These are phyloP conservation scores for Naja naja DNA, from an alignment of 2,113 vertebrate genomes.

Conservation along the genomic window DNA sequence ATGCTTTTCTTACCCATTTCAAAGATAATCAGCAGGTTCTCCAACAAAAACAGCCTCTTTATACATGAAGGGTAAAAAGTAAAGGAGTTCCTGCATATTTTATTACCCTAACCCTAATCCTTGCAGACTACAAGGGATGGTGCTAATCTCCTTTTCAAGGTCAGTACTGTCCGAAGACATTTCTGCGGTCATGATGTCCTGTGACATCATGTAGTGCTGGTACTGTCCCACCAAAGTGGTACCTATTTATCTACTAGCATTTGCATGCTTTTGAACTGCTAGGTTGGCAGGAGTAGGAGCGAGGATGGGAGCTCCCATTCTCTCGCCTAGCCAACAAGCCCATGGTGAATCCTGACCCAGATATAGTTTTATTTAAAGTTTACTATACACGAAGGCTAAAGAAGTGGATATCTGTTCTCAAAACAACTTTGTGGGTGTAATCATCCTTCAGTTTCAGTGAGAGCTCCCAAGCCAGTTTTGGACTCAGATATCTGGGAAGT, in stretches of 20 bases:
- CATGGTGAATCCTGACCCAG: no score
- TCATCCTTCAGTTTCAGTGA: background rate
- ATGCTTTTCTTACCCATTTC: background rate
- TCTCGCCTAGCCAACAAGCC: background rate
- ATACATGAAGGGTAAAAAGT: background rate
- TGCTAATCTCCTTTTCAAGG: background rate
- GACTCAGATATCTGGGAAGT: background rate
- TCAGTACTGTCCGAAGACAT: background rate
- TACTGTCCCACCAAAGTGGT: background rate
- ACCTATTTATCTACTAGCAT: background rate
- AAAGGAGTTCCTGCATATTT: background rate
- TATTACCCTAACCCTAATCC: background rate
- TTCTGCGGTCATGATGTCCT: background rate
- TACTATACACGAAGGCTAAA: background rate
- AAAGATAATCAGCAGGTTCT: background rate
- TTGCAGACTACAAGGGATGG: background rate
- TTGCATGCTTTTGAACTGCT: background rate
- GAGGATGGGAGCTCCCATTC: background rate
- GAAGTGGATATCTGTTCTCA: background rate
- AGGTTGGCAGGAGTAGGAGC: background rate
- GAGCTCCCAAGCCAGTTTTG: background rate
- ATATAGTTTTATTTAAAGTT: background rate
- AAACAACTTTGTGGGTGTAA: background rate
- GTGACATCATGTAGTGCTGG: background rate
- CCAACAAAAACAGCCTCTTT: background rate